These are phyloP conservation scores for Macropis europaea DNA, from an alignment of 2,888 invertebrate species.

Conservation along the genomic window DNA sequence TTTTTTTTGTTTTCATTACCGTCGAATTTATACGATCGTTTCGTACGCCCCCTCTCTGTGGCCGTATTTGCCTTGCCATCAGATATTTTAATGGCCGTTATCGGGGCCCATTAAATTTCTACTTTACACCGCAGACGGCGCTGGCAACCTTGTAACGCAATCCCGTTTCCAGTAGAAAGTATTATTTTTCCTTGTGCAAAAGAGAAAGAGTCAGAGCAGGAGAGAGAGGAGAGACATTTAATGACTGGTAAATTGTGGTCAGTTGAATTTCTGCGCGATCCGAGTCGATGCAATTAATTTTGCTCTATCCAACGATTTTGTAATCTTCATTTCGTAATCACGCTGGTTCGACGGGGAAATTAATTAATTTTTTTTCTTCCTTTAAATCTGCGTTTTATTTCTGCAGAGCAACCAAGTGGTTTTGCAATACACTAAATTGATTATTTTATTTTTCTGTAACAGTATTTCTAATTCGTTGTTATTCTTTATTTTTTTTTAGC, in stretches of 20 bases:
- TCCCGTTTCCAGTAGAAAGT: neutral
- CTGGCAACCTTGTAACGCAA: neutral
- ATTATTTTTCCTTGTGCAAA: neutral
- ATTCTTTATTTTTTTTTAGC: no score
- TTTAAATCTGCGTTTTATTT: no score
- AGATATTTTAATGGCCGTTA: conserved; percentile 23
- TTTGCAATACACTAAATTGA: no score
- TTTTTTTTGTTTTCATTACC: no score
- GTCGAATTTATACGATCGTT: conserved; percentile 9
- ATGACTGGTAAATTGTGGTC: neutral
- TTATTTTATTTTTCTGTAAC: no score
- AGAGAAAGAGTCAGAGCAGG: neutral
- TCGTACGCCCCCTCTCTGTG: neutral
- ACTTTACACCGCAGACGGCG: conserved; percentile 1
- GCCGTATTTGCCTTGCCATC: neutral
- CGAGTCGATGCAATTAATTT: conserved; percentile 9
- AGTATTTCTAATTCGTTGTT: no score
- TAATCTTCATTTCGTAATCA: neutral
- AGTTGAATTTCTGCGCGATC: neutral
- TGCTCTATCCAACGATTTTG: neutral
- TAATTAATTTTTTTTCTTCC: neutral
- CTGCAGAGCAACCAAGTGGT: no score
- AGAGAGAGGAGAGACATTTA: neutral
- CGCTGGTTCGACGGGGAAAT: neutral
- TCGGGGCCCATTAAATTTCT: conserved; percentile 16